A percentile compares a stretch with the other conserved stretches of the same genome.
Conservation (phyloP, 2,888 invertebrate genomes). For the Caradrina clavipalpis region DNA sequence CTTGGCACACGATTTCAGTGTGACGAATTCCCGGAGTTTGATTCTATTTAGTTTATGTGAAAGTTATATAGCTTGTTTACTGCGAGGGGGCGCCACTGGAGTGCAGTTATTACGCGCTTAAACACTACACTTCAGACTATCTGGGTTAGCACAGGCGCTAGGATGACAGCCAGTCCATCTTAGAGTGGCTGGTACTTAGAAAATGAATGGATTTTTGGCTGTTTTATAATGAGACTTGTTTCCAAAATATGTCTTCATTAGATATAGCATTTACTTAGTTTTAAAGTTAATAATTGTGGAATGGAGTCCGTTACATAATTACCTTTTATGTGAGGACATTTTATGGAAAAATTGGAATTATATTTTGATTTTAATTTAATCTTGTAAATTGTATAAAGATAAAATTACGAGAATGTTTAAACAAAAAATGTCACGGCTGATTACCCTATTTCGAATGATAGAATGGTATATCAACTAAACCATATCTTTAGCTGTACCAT, state of each 20-base stretch:
- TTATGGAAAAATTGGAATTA: no score
- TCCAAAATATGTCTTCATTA: neutral
- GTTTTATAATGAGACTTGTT: neutral
- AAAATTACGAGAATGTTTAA: no score
- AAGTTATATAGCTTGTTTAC: constrained; percentile 66
- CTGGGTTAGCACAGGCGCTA: constrained; percentile 45
- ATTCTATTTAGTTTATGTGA: constrained; percentile 64
- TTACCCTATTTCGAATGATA: no score
- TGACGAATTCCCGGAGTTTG: constrained; percentile 61
- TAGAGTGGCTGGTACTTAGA: neutral
- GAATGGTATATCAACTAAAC: no score
- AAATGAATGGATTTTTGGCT: constrained; percentile 6
- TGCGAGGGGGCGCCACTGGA: constrained; percentile 45
- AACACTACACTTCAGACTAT: constrained; percentile 55
- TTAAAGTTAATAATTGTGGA: no score
- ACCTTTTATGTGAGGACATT: no score
- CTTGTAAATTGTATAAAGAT: no score
- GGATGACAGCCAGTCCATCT: neutral
- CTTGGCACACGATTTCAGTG: constrained; percentile 34
- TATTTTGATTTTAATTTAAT: no score
- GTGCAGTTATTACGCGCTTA: constrained; percentile 58
- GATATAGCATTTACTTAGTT: no score
- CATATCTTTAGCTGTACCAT: no score
- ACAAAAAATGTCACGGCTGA: no score
- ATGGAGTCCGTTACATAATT: no score